Percentiles rank a stretch among this genome's conserved stretches.
Evolutionary conservation across 53 echinoderm and acorn worm genomes (phyloP).

Genomic region (Paelopatides confundens): DNA sequence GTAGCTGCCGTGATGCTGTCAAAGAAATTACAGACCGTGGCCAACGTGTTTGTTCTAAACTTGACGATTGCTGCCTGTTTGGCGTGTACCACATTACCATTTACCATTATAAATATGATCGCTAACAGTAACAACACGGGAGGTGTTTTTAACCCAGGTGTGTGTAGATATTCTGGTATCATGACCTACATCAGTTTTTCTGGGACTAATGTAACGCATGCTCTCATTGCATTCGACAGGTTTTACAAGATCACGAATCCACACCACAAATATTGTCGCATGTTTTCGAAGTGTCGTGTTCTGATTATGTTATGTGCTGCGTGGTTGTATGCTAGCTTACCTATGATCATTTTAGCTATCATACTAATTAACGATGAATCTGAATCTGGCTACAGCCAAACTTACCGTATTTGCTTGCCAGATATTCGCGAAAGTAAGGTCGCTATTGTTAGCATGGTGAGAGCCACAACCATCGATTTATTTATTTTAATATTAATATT

Average conservation of each 20-base stretch:
- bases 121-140: neutral
- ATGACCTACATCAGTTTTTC: conserved; percentile 39
- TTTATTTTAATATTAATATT: neutral
- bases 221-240: conserved; percentile 60
- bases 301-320: conserved; percentile 23
- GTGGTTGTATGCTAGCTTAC: conserved; percentile 35
- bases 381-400: conserved; percentile 18
- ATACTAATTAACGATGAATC: too few species aligned
- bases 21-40: conserved; percentile 53
- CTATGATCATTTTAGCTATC: neutral
- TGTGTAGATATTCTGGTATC: neutral
- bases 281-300: conserved; percentile 49
- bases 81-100: conserved; percentile 54
- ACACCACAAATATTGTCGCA: conserved; percentile 47
- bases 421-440: neutral
- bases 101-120: conserved; percentile 46
- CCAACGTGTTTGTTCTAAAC: conserved; percentile 71
- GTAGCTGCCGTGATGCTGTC: conserved; percentile 63
- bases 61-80: conserved; percentile 51
- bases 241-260: conserved; percentile 46
- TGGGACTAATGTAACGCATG: conserved; percentile 45
- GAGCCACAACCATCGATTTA: conserved; percentile 25
- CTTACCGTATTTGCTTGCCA: conserved; percentile 55
- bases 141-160: neutral
- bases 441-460: conserved; percentile 3